Evolutionary conservation across 2,888 invertebrate species (phyloP).

Genomic region (Conistra vaccinii): DNA sequence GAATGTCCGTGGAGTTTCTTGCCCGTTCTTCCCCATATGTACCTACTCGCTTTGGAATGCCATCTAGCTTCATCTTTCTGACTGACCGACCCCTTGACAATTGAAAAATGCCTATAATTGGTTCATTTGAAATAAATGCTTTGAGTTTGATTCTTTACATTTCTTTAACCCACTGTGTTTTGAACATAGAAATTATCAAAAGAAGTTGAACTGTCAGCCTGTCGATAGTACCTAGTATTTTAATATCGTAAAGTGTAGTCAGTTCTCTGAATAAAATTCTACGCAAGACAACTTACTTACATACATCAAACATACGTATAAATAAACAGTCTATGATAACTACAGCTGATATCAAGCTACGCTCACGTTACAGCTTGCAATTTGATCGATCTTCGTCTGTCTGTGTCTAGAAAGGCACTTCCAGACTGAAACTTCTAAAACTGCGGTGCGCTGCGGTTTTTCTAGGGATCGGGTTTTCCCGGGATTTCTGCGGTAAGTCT

Average conservation of each 20-base stretch:
- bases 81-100: no score
- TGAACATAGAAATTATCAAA: not conserved
- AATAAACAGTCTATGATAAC: conserved; percentile 22
- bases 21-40: no score
- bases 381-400: conserved; percentile 66
- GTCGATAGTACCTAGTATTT: no score
- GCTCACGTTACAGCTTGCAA: conserved; percentile 56
- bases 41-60: no score
- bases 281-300: not conserved
- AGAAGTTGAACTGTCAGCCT: not conserved
- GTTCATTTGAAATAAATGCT: no score
- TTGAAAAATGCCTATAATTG: no score
- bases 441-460: conserved; percentile 27
- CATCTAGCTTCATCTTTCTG: no score
- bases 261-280: not conserved
- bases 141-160: no score
- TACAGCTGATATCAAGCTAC: conserved; percentile 36
- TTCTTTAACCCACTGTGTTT: not conserved
- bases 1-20: no score
- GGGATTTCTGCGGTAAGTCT: not conserved
- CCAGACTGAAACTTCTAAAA: conserved; percentile 15
- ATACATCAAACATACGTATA: not conserved
- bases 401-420: conserved; percentile 46
- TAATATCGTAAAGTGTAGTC: not conserved
- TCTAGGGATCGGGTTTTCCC: not conserved